These are phyloP conservation scores for Deilephila porcellus DNA, from an alignment of 2,888 invertebrate species.

Conservation along the genomic window DNA sequence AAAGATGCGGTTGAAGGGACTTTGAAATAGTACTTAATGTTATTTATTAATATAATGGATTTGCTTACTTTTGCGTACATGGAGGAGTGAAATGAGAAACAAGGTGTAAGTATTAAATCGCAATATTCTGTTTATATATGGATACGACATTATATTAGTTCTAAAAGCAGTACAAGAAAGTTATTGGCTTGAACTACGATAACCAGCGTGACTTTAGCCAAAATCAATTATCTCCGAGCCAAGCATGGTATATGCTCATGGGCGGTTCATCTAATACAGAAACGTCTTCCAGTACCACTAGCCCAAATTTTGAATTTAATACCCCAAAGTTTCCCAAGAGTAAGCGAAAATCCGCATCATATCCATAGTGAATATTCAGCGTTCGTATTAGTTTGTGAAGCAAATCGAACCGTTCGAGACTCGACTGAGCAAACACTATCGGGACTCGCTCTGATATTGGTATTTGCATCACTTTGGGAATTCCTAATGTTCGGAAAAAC, in stretches of 20 bases:
- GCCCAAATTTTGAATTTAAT: too few species aligned
- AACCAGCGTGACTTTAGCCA: too few species aligned
- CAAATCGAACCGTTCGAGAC: slow-evolving; percentile 28
- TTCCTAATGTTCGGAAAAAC: background rate
- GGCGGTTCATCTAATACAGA: too few species aligned
- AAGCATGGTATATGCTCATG: too few species aligned
- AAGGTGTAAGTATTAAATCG: background rate
- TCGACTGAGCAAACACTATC: slow-evolving; percentile 40
- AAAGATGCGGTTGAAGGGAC: too few species aligned
- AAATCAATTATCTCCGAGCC: too few species aligned
- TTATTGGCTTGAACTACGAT: too few species aligned
- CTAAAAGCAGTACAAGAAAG: too few species aligned
- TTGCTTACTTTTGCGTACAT: background rate
- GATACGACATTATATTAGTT: background rate
- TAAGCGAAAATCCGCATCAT: background rate
- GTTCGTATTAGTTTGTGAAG: slow-evolving; percentile 27
- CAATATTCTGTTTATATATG: background rate
- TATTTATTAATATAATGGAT: too few species aligned
- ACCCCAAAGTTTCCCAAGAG: background rate
- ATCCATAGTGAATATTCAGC: background rate
- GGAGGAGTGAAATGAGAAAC: background rate
- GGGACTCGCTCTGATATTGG: slow-evolving; percentile 39
- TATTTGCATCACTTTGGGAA: slow-evolving; percentile 28
- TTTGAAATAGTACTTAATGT: too few species aligned
- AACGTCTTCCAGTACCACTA: too few species aligned